Evolutionary conservation across 2,113 vertebrate species (phyloP), one percentile per base, ranked within the genome.

Genomic region (Aspidoscelis tigris): DNA sequence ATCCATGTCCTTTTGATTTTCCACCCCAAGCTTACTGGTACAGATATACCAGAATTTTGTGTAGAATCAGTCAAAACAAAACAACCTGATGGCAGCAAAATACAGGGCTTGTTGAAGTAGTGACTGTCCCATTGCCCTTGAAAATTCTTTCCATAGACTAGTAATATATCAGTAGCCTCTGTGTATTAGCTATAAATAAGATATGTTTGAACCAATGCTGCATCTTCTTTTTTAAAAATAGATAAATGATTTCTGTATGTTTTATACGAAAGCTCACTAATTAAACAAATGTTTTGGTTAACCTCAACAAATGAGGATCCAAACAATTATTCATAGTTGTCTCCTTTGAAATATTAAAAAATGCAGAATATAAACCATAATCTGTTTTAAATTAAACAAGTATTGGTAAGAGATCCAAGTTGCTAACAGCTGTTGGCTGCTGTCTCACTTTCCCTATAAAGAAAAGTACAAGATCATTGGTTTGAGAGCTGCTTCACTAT

Each of bases 301-400:
- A 91, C 84, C 77, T 55, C 78, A 72, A 78, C 64, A 91, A 71
- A 72, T 64, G 70, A 82, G 70, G 84, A 70, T 89, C 68, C 22
- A 84, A 83, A 78, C 44, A 68, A 69, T 85, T 88, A 87, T 80
- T 26, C 8, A 61, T 84, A 71, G 50, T 70, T 84, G 50, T 61
- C 76, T 73, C 41, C 55, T 79, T 66, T 78, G 44, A 79, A 73
- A 53, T 65, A 79, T 79, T 50, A 53, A 43, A 79, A 74, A n/a
- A 66, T 79, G 70, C 24, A 78, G 78, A 74, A 11, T 66, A 79
- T 84, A 79, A 84, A 73, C 76, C 66, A 53, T 53, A 73, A 6
- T 71, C 80, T 0, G 26, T 86, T 82, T 78, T 70, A 50, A 44
- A 85, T 83, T 20, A 80, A 50, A 83, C 0, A 1, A 66, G 61